These are phyloP conservation scores for Pseudopodoces humilis DNA, from an alignment of 2,113 vertebrate species.

Conservation along the genomic window DNA sequence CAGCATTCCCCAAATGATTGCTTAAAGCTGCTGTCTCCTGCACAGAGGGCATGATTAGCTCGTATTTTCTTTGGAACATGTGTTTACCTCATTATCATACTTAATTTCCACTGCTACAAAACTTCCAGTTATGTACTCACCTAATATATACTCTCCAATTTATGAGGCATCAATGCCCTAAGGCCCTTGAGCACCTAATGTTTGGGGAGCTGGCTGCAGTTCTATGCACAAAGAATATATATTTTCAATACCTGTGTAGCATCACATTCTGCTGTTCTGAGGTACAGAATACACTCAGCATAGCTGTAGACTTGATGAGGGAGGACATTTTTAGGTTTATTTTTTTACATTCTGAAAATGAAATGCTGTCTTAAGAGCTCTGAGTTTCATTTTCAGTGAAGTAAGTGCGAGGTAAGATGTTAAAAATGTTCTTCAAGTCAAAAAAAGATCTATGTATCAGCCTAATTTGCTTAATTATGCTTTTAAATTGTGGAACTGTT, in stretches of 20 bases:
- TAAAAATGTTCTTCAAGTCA: neutral
- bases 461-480: neutral
- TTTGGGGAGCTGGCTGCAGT: constrained; percentile 32
- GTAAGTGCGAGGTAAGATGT: neutral
- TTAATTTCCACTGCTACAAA: constrained; percentile 11
- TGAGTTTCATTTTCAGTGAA: neutral
- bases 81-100: constrained; percentile 52
- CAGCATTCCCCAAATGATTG: neutral
- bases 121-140: constrained; percentile 24
- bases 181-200: constrained; percentile 3
- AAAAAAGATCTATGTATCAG: neutral
- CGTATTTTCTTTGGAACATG: constrained; percentile 16
- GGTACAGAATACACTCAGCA: neutral
- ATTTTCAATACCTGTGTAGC: neutral
- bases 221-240: neutral
- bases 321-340: neutral
- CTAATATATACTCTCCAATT: constrained; percentile 42
- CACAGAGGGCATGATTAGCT: neutral
- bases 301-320: neutral
- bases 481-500: neutral
- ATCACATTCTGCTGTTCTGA: neutral
- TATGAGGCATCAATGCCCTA: constrained; percentile 1
- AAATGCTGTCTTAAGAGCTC: neutral
- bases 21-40: constrained; percentile 25
- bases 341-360: neutral